Conservation (phyloP, 1,140 invertebrate species). For the Teleogryllus occipitalis region DNA sequence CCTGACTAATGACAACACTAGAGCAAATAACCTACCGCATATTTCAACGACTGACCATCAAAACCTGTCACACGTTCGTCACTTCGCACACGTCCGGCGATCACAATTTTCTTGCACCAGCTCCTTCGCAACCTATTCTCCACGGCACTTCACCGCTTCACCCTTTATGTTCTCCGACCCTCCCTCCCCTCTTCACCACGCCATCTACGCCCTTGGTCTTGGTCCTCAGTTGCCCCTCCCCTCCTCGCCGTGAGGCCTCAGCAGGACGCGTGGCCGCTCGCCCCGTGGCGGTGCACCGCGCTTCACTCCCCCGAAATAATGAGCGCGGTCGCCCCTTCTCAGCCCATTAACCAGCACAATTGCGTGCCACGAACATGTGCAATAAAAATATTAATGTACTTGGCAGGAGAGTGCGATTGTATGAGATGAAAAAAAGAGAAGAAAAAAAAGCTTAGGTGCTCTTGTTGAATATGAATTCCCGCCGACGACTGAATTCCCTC, state of each 20-base stretch:
- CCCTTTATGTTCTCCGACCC: no score
- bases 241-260: neutral
- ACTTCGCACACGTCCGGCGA: no score
- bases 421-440: neutral
- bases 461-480: neutral
- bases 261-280: neutral
- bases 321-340: neutral
- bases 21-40: no score
- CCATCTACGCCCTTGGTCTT: no score
- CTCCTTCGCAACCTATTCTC: no score
- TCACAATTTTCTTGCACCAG: no score
- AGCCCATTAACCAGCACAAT: neutral
- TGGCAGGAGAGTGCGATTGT: neutral
- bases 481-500: neutral
- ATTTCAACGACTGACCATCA: no score
- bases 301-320: neutral
- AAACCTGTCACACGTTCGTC: no score
- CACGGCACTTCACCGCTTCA: no score
- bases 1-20: no score
- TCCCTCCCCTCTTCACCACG: no score
- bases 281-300: neutral
- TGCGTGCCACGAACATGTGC: neutral
- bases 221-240: no score
- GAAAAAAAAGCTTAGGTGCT: neutral
- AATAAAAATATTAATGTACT: slow-evolving; percentile 6